Conservation (phyloP, 2,797 vertebrate genomes). For the Hybognathus amarus region DNA sequence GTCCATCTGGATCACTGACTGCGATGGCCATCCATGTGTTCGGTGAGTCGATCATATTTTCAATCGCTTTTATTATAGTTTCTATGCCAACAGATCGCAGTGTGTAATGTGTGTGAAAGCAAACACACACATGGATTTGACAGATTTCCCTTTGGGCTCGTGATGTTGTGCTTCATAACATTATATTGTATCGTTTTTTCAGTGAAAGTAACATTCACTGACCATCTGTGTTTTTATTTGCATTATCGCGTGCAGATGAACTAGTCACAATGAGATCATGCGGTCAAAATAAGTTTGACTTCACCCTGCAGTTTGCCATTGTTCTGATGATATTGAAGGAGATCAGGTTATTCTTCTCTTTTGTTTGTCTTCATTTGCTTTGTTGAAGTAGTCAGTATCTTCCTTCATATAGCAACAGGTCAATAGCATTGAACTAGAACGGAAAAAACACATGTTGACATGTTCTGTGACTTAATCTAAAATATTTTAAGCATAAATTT, state of each 20-base stretch:
- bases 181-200: background rate
- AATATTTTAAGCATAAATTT: background rate
- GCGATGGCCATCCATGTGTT: conserved; percentile 69
- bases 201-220: background rate
- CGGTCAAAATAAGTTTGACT: background rate
- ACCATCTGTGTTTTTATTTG: too few relatives aligned
- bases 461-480: background rate
- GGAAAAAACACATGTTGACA: background rate
- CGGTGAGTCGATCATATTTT: conserved; percentile 60
- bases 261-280: background rate
- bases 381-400: background rate
- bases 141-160: background rate
- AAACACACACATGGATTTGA: background rate
- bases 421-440: background rate
- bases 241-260: background rate
- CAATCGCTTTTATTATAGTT: background rate
- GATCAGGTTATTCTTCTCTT: background rate
- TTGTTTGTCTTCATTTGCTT: background rate
- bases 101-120: background rate
- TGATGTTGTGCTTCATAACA: too few relatives aligned
- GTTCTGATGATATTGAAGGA: background rate
- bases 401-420: conserved; percentile 6
- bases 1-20: conserved; percentile 51
- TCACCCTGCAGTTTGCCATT: background rate
- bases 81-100: background rate